A percentile compares a stretch with the other conserved stretches of the same genome.
phyloP scores from a whole-genome alignment of 92 coral and sea anemone genomes.

The Paramuricea clavata region DNA sequence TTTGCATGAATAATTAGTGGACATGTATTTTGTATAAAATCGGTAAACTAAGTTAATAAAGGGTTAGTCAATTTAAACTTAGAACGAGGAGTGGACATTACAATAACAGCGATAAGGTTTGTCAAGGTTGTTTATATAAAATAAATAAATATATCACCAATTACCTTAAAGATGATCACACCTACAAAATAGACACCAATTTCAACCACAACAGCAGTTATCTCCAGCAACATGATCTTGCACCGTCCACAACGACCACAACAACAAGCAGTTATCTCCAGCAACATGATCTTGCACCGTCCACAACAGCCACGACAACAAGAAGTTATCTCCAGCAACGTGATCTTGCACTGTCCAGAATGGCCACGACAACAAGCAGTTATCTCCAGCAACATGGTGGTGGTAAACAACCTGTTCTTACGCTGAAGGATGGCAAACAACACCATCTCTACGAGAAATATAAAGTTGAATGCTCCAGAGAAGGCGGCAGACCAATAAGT shows the following conservation, averaged over 20 bases:
- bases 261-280: constrained; percentile 3
- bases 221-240: too few relatives aligned
- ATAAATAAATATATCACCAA: neutral
- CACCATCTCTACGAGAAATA: constrained; percentile 23
- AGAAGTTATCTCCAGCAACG: constrained; percentile 51
- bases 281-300: neutral
- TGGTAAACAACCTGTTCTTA: constrained; percentile 11
- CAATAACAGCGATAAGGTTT: too few relatives aligned
- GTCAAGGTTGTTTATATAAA: neutral
- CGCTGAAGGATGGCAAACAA: constrained; percentile 17
- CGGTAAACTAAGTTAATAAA: too few relatives aligned
- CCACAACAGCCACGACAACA: too few relatives aligned
- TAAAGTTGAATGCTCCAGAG: neutral
- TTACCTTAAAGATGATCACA: neutral
- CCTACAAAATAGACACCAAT: too few relatives aligned
- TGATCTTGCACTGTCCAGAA: neutral
- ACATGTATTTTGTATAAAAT: too few relatives aligned
- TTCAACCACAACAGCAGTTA: too few relatives aligned
- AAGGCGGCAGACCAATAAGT: constrained; percentile 16
- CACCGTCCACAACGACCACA: neutral
- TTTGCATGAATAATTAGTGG: too few relatives aligned
- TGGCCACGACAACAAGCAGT: constrained; percentile 24
- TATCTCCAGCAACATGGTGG: neutral
- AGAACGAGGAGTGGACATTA: too few relatives aligned
- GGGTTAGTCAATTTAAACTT: too few relatives aligned